A percentile compares a stretch with the other conserved stretches of the same genome.
Conservation (phyloP, 2,113 vertebrate species). For the Telmatochromis brachygnathus region DNA sequence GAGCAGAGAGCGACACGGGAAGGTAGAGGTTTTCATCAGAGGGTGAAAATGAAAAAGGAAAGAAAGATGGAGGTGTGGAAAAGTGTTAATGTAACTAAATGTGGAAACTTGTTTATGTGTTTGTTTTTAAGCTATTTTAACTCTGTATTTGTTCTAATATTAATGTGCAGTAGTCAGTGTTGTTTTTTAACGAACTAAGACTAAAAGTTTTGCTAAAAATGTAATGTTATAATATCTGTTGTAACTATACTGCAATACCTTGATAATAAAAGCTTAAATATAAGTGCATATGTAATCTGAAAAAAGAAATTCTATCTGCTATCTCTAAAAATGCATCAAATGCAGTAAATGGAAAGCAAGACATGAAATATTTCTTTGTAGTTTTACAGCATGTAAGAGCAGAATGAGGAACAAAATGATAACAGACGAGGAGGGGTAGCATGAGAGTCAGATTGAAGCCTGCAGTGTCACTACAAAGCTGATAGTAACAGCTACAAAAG, state of each 20-base stretch:
- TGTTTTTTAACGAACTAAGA: accelerated
- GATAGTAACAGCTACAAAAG: background rate
- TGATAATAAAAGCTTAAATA: background rate
- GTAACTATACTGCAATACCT: background rate
- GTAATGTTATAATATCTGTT: background rate
- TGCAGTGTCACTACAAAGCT: slow-evolving; percentile 7
- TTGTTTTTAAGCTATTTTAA: background rate
- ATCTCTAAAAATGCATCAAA: background rate
- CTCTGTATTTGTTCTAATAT: background rate
- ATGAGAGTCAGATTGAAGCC: background rate
- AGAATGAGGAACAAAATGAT: background rate
- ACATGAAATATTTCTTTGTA: background rate
- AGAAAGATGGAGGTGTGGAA: background rate
- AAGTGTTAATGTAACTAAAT: background rate
- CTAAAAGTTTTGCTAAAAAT: background rate
- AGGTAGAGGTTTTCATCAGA: background rate
- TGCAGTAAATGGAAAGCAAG: background rate
- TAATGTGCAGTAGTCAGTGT: background rate
- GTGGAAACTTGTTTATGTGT: background rate
- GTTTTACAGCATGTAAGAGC: slow-evolving; percentile 18
- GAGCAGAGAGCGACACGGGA: background rate
- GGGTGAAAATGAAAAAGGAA: background rate
- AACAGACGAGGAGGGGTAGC: background rate
- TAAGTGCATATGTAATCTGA: background rate
- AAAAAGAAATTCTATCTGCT: background rate